phyloP scores from a whole-genome alignment of 2,113 vertebrate genomes.

The Butorides virescens region DNA sequence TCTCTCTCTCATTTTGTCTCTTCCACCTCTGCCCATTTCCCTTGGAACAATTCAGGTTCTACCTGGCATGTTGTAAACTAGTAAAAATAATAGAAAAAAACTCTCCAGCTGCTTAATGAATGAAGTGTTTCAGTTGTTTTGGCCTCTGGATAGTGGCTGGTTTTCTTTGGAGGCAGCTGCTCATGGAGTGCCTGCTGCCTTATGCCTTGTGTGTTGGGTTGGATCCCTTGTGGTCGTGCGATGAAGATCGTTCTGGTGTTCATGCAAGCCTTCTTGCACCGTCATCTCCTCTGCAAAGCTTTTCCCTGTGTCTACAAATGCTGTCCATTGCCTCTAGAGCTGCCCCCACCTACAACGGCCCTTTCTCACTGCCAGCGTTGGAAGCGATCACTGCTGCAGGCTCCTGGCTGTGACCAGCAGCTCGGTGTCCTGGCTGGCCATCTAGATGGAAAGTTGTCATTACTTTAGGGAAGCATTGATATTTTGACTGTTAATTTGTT shows the following conservation, averaged over 20 bases:
- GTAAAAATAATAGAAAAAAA: background rate
- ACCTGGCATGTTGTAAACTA: background rate
- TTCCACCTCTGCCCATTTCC: background rate
- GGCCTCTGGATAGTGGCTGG: background rate
- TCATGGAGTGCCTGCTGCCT: background rate
- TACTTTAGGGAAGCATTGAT: background rate
- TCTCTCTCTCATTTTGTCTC: background rate
- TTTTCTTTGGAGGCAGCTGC: background rate
- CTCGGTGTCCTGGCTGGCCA: background rate
- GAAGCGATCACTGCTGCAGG: background rate
- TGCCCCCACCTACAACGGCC: background rate
- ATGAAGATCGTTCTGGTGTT: background rate
- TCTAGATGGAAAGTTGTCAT: background rate
- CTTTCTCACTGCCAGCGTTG: accelerated
- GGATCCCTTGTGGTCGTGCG: accelerated
- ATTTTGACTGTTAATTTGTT: background rate
- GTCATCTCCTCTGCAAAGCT: background rate
- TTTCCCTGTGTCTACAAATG: background rate
- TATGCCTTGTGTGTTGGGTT: background rate
- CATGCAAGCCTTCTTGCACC: background rate
- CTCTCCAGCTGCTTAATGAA: background rate
- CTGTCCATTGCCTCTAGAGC: background rate
- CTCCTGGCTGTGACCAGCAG: background rate
- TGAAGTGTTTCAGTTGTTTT: background rate
- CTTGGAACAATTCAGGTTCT: background rate